phyloP scores from a whole-genome alignment of 2,113 vertebrate genomes.

The Delphinus delphis region DNA sequence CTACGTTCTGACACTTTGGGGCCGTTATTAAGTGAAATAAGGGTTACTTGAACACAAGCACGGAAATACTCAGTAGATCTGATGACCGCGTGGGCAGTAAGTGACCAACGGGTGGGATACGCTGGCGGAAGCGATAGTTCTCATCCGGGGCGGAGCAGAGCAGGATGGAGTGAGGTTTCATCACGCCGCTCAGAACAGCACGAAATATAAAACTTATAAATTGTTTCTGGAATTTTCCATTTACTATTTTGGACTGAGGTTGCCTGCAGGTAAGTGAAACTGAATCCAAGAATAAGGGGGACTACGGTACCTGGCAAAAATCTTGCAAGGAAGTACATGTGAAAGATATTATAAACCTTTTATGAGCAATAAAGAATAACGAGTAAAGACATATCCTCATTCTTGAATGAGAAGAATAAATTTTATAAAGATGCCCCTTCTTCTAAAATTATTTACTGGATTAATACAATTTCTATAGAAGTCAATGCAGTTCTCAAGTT shows the following conservation, averaged over 20 bases:
- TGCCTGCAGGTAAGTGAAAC: background rate
- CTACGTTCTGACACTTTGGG: background rate
- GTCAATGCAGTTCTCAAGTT: background rate
- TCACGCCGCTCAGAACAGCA: background rate
- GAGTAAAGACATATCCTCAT: background rate
- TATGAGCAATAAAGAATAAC: background rate
- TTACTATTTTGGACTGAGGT: background rate
- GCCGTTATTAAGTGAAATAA: background rate
- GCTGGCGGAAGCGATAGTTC: background rate
- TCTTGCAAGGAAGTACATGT: background rate
- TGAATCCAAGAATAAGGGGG: background rate
- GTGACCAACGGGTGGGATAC: background rate
- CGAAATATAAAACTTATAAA: no score
- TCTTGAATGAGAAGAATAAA: background rate
- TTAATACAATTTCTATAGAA: background rate
- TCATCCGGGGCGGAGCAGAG: no score
- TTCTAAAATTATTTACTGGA: background rate
- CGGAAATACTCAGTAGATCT: no score
- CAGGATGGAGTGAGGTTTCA: background rate
- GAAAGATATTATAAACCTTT: background rate
- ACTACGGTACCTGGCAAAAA: background rate
- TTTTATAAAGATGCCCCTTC: background rate
- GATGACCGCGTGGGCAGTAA: background rate
- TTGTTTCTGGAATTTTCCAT: background rate
- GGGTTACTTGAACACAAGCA: background rate